Percentiles rank a stretch among this genome's conserved stretches.
Conservation (phyloP, 1,140 invertebrate genomes). For the Drosophila setifemur region DNA sequence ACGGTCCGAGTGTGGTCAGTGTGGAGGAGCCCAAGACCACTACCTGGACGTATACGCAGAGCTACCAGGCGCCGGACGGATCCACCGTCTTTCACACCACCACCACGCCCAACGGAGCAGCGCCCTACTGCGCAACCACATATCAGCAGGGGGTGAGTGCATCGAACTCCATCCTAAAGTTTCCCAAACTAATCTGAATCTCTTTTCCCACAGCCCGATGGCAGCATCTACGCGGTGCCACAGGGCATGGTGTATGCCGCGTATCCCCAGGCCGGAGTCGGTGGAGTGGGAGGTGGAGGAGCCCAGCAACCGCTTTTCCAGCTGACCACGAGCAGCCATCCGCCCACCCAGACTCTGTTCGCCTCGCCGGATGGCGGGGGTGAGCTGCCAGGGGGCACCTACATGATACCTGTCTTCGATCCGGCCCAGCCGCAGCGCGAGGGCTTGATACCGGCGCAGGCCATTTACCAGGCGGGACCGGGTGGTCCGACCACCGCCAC, state of each 20-base stretch:
- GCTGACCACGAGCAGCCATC: conserved; percentile 57
- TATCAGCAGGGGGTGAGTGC: conserved; percentile 80
- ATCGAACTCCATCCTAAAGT: not conserved
- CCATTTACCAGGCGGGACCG: conserved; percentile 70
- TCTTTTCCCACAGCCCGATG: too few species aligned
- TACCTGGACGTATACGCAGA: conserved; percentile 78
- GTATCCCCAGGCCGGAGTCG: conserved; percentile 72
- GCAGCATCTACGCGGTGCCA: conserved; percentile 80
- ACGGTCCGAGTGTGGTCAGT: conserved; percentile 45
- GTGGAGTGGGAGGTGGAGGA: conserved; percentile 36
- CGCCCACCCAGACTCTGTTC: conserved; percentile 54
- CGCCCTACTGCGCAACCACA: conserved; percentile 79
- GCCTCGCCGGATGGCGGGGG: conserved; percentile 64
- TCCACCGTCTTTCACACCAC: conserved; percentile 80
- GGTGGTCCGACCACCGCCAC: conserved; percentile 57
- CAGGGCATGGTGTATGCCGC: conserved; percentile 81
- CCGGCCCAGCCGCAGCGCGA: conserved; percentile 71
- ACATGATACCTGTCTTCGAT: conserved; percentile 82
- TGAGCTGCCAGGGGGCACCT: conserved; percentile 73
- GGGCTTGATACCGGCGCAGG: conserved; percentile 70
- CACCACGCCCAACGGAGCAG: conserved; percentile 63
- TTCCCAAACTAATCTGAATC: too few species aligned
- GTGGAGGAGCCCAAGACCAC: conserved; percentile 73
- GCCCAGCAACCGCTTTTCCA: conserved; percentile 69
- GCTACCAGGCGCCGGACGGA: conserved; percentile 75